phyloP scores from a whole-genome alignment of 1,140 invertebrate species.

The Heliconius nattereri region DNA sequence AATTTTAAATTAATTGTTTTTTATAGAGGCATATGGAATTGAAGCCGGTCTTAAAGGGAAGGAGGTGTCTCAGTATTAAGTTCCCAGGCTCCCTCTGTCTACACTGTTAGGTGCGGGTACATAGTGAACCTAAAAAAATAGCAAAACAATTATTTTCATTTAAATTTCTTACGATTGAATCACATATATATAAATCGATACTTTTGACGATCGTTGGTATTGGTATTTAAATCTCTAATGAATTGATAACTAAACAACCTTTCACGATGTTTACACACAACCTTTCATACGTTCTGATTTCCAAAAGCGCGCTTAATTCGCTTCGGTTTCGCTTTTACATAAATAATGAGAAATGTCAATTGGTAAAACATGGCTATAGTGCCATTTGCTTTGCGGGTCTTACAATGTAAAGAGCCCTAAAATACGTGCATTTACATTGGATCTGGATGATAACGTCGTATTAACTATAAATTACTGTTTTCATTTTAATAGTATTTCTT shows the following conservation, averaged over 20 bases:
- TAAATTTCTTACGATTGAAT: no score
- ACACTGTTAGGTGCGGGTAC: no score
- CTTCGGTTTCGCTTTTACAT: constrained; percentile 38
- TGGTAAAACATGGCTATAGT: constrained; percentile 34
- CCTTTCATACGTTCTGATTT: constrained; percentile 49
- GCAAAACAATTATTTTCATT: not conserved
- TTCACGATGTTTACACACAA: constrained; percentile 71
- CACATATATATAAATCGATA: constrained; percentile 17
- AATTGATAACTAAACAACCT: constrained; percentile 70
- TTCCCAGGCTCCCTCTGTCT: no score
- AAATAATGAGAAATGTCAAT: constrained; percentile 48
- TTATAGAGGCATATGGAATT: no score
- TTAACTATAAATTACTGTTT: not conserved
- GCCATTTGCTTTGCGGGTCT: constrained; percentile 19
- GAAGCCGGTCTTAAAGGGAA: no score
- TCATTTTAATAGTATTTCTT: not conserved
- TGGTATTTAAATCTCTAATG: constrained; percentile 75
- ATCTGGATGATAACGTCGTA: not conserved
- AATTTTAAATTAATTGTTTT: no score
- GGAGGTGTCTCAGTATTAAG: no score
- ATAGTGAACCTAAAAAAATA: not conserved
- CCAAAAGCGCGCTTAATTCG: constrained; percentile 37
- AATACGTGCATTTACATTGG: not conserved
- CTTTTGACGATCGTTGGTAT: constrained; percentile 26
- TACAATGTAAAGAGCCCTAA: constrained; percentile 18